Evolutionary conservation across 2,888 invertebrate species (phyloP), one percentile per base, ranked within the genome.

Genomic region (Apomyelois bistriatella): DNA sequence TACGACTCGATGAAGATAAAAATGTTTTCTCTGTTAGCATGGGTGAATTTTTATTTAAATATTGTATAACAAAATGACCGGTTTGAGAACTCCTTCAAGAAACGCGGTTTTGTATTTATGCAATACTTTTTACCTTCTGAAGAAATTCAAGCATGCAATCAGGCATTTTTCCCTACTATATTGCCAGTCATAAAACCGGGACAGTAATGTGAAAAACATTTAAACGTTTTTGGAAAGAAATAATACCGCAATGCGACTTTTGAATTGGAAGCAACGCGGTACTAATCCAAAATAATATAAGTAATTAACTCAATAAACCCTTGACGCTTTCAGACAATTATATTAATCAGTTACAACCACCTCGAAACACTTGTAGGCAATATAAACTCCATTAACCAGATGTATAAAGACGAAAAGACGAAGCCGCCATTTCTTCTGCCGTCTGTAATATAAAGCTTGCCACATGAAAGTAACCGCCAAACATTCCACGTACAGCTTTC

Each of bases 391-490:
- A 64, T 64, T 53, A 57, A 54, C 32, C 53, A 55, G 58, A 60
- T 58, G 58, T 56, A 62, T 63, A 61, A 59, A 64, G 63, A 67
- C 56, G 58, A 68, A 61, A 59, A 64, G 63, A 67, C 56, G 58
- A 68, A 64, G 64, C 67, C 54, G 60, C 66, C 71, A 74, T 75
- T 68, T 68, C 70, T 65, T 68, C 65, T 58, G 55, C 55, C 53
- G 53, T 62, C 60, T 53, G 63, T 64, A 70, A 66, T 66, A 63
- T 66, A 70, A 75, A 78, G 74, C 76, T 66, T 60, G 66, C 75
- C 70, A 70, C 72, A 77, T 75, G 78, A 82, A 81, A 79, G 81
- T 70, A 68, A 71, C 76, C 76, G 71, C 76, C 58, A 58, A 65
- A 62, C 67, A 66, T 66, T 69, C 64, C 69, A 64, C 66, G 57